Evolutionary conservation across 2,888 invertebrate species (phyloP).

Genomic region (Sthenelais limicola): DNA sequence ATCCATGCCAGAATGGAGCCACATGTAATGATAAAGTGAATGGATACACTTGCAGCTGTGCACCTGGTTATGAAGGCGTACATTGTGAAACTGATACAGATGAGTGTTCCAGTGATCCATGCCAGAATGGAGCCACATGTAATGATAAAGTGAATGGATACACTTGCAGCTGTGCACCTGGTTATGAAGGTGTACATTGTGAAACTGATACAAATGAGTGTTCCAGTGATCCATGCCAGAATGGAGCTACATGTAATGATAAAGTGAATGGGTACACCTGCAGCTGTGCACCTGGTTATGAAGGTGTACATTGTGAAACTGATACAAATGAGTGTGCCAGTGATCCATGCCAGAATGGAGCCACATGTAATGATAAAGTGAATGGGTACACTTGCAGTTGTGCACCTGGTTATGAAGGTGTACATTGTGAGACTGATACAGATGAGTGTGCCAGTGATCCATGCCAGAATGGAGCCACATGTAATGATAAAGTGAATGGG

Average conservation of each 20-base stretch:
- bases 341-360: conserved; percentile 81
- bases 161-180: not conserved
- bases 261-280: conserved; percentile 42
- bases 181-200: not conserved
- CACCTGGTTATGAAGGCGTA: not conserved
- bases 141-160: not conserved
- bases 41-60: conserved; percentile 46
- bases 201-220: conserved; percentile 66
- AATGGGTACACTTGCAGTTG: conserved; percentile 47
- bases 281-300: conserved; percentile 36
- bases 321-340: conserved; percentile 30
- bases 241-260: conserved; percentile 86
- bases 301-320: conserved; percentile 8
- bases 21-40: conserved; percentile 78
- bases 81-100: not conserved
- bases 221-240: conserved; percentile 93
- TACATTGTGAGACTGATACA: conserved; percentile 1
- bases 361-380: conserved; percentile 79
- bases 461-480: conserved; percentile 22
- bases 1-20: conserved; percentile 93
- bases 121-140: not conserved
- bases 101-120: not conserved
- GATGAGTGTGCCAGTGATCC: conserved; percentile 34
- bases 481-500: conserved; percentile 2
- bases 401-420: conserved; percentile 16